Percentiles rank a stretch among this genome's conserved stretches.
Evolutionary conservation across 2,113 vertebrate species (phyloP).

Genomic region (Hypomesus transpacificus): DNA sequence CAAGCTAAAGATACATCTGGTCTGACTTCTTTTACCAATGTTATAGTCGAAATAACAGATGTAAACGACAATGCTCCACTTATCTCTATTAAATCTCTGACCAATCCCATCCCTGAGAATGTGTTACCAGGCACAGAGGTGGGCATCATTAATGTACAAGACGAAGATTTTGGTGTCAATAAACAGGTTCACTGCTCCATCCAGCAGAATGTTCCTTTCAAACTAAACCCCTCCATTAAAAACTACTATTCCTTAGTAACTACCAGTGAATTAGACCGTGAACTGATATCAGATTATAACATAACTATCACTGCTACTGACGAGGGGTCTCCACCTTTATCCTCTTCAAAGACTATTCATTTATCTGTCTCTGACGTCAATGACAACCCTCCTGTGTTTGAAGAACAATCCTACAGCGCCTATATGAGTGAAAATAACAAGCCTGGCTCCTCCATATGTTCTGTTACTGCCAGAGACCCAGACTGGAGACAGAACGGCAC

Average conservation of each 20-base stretch:
- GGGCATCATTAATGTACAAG: constrained; percentile 63
- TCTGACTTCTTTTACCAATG: too few relatives aligned
- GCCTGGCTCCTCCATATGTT: constrained; percentile 60
- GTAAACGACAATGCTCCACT: neutral
- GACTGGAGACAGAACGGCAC: constrained; percentile 63
- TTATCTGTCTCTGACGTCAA: constrained; percentile 64
- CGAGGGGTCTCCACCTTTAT: constrained; percentile 57
- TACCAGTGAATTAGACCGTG: constrained; percentile 31
- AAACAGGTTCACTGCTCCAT: constrained; percentile 55
- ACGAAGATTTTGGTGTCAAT: constrained; percentile 62
- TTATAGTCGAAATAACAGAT: too few relatives aligned
- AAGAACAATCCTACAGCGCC: constrained; percentile 46
- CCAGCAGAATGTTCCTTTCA: constrained; percentile 52
- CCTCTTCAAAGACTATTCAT: constrained; percentile 40
- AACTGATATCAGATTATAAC: constrained; percentile 35
- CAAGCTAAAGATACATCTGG: too few relatives aligned
- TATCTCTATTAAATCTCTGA: neutral
- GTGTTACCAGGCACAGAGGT: constrained; percentile 60
- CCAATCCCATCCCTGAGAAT: constrained; percentile 57
- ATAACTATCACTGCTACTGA: constrained; percentile 46
- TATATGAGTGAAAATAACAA: constrained; percentile 67
- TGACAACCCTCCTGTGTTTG: constrained; percentile 65
- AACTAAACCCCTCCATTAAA: constrained; percentile 56
- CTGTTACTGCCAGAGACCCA: constrained; percentile 56
- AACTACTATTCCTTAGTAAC: constrained; percentile 46